A percentile compares a stretch with the other conserved stretches of the same genome.
These are phyloP conservation scores for Coregonus sp. DNA, from an alignment of 2,797 vertebrate species.

Conservation along the genomic window DNA sequence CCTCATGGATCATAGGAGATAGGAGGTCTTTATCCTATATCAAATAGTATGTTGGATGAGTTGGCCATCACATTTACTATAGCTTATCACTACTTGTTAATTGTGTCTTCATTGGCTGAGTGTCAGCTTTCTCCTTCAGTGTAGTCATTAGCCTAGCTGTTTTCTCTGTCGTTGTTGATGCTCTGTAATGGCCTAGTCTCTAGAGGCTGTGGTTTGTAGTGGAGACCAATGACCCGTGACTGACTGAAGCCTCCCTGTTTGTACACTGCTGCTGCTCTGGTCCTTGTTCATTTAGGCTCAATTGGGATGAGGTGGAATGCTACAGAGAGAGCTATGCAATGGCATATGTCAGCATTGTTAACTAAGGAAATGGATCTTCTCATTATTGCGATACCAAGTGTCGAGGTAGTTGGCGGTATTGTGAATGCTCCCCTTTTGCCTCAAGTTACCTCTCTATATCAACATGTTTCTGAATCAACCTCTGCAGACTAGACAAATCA, in stretches of 20 bases:
- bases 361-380: conserved; percentile 23
- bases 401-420: conserved; percentile 4
- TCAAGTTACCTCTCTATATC: neutral
- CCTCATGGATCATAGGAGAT: too few species aligned
- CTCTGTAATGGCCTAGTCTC: conserved; percentile 35
- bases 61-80: too few species aligned
- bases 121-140: conserved; percentile 23
- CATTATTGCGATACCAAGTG: conserved; percentile 25
- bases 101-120: neutral
- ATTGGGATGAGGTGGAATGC: conserved; percentile 47
- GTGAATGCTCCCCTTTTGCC: neutral
- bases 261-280: conserved; percentile 37
- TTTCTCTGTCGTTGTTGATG: conserved; percentile 19
- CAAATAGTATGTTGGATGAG: too few species aligned
- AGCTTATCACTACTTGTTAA: too few species aligned
- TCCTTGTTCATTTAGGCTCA: conserved; percentile 36
- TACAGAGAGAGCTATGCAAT: conserved; percentile 38
- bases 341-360: conserved; percentile 31
- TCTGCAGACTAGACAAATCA: too few species aligned
- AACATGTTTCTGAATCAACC: neutral
- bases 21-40: too few species aligned
- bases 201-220: conserved; percentile 50
- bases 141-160: conserved; percentile 18
- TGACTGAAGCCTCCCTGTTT: conserved; percentile 39
- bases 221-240: conserved; percentile 54